Evolutionary conservation across 1,140 invertebrate genomes (phyloP).

Genomic region (Rhizoglyphus robini): DNA sequence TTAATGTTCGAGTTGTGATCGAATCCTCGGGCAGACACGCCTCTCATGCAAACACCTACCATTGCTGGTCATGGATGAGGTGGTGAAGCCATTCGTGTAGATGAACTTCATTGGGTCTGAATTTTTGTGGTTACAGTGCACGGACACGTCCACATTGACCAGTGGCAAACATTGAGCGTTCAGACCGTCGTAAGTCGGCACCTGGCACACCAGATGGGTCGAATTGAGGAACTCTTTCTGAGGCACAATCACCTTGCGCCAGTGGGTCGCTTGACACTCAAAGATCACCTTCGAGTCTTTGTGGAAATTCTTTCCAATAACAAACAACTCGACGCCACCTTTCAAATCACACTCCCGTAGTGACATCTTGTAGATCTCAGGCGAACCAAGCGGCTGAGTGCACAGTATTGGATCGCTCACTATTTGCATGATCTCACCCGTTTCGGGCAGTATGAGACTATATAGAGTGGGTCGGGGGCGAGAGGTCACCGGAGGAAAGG

Average conservation of each 20-base stretch:
- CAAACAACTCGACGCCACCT: constrained; percentile 71
- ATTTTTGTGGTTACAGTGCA: not conserved
- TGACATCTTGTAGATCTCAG: constrained; percentile 90
- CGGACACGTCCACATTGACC: not conserved
- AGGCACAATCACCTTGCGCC: constrained; percentile 17
- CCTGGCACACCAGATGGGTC: constrained; percentile 1
- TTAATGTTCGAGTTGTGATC: no score
- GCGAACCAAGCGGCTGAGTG: constrained; percentile 84
- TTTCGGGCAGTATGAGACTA: constrained; percentile 42
- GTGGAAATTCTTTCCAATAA: constrained; percentile 92
- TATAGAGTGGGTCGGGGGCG: no score
- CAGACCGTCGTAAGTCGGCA: not conserved
- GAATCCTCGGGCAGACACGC: no score
- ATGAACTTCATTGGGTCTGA: constrained; percentile 12
- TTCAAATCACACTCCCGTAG: constrained; percentile 56
- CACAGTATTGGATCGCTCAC: constrained; percentile 86
- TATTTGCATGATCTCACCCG: constrained; percentile 65
- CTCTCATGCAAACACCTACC: no score
- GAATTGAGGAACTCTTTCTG: constrained; percentile 11
- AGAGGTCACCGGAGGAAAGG: no score
- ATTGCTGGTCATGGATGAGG: no score
- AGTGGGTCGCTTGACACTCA: constrained; percentile 59
- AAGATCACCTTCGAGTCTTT: constrained; percentile 84
- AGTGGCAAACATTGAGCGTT: not conserved
- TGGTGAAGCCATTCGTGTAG: no score